A percentile compares a stretch with the other conserved stretches of the same genome.
Evolutionary conservation across 1,140 invertebrate species (phyloP).

Genomic region (Maniola jurtina): DNA sequence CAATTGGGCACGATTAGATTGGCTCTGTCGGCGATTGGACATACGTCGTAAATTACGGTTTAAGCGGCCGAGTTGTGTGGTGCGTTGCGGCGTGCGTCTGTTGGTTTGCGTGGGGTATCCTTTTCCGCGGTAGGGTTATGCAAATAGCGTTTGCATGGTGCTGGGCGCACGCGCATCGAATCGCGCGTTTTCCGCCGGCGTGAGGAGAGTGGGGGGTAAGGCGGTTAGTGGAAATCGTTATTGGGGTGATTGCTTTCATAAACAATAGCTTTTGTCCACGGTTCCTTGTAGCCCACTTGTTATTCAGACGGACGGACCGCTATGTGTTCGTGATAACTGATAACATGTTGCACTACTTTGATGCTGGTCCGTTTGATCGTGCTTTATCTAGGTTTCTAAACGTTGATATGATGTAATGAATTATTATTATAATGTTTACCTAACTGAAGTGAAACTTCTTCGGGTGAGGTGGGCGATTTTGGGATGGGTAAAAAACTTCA

Average conservation of each 20-base stretch:
- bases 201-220: conserved; percentile 30
- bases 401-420: not conserved
- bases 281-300: conserved; percentile 55
- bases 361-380: conserved; percentile 6
- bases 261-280: conserved; percentile 73
- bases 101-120: conserved; percentile 24
- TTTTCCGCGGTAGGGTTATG: conserved; percentile 46
- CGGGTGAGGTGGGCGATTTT: too few species aligned
- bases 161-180: conserved; percentile 71
- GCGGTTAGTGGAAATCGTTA: conserved; percentile 75
- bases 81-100: conserved; percentile 28
- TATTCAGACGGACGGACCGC: conserved; percentile 55
- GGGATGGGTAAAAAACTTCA: too few species aligned
- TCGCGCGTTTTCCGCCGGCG: conserved; percentile 70
- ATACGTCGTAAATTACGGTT: conserved; percentile 71
- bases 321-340: conserved; percentile 53
- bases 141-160: conserved; percentile 54
- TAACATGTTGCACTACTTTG: conserved; percentile 38
- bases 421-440: not conserved
- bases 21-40: conserved; percentile 72
- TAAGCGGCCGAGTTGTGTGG: conserved; percentile 48
- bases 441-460: not conserved
- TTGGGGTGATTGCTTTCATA: conserved; percentile 77
- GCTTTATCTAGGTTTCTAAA: conserved; percentile 12
- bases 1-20: conserved; percentile 76